Evolutionary conservation across 2,797 vertebrate genomes (phyloP).

Genomic region (Poecilia wingei): DNA sequence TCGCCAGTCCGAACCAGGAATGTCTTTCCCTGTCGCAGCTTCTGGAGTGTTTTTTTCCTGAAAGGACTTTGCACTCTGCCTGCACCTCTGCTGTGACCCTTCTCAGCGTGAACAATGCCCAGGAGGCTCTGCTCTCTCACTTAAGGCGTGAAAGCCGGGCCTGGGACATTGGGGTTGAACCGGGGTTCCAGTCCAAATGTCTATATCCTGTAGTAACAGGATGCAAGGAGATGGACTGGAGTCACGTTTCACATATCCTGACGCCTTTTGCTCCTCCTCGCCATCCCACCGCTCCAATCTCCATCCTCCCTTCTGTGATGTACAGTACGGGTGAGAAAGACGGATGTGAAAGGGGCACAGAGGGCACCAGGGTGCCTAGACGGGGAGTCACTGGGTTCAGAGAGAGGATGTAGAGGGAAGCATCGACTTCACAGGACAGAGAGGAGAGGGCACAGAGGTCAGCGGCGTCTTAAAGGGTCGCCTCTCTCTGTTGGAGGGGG

Average conservation of each 20-base stretch:
- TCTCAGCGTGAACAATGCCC: slow-evolving; percentile 73
- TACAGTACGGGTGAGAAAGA: slow-evolving; percentile 22
- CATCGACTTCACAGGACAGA: slow-evolving; percentile 29
- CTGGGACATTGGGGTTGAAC: slow-evolving; percentile 55
- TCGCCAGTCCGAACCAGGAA: slow-evolving; percentile 36
- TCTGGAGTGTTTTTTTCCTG: slow-evolving; percentile 83
- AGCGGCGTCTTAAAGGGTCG: slow-evolving; percentile 41
- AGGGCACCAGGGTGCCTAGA: slow-evolving; percentile 30
- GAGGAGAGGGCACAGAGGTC: slow-evolving; percentile 37
- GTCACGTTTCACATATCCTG: slow-evolving; percentile 80
- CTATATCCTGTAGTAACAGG: slow-evolving; percentile 82
- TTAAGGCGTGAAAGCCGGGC: slow-evolving; percentile 69
- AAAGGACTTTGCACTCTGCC: slow-evolving; percentile 69
- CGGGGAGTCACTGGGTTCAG: slow-evolving; percentile 16
- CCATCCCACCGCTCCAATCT: slow-evolving; percentile 8
- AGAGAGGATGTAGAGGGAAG: slow-evolving; percentile 13
- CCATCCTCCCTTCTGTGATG: slow-evolving; percentile 14
- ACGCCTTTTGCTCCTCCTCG: slow-evolving; percentile 20
- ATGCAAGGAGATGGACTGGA: slow-evolving; percentile 76
- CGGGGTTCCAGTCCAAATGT: slow-evolving; percentile 70
- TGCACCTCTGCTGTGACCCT: slow-evolving; percentile 69
- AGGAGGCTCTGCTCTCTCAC: slow-evolving; percentile 56
- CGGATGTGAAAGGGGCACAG: slow-evolving; percentile 25
- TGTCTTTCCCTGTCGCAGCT: slow-evolving; percentile 53
- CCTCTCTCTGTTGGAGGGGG: slow-evolving; percentile 46